Base-by-base conservation (phyloP, 2,113 vertebrate species). In the Xenus cinereus region DNA sequence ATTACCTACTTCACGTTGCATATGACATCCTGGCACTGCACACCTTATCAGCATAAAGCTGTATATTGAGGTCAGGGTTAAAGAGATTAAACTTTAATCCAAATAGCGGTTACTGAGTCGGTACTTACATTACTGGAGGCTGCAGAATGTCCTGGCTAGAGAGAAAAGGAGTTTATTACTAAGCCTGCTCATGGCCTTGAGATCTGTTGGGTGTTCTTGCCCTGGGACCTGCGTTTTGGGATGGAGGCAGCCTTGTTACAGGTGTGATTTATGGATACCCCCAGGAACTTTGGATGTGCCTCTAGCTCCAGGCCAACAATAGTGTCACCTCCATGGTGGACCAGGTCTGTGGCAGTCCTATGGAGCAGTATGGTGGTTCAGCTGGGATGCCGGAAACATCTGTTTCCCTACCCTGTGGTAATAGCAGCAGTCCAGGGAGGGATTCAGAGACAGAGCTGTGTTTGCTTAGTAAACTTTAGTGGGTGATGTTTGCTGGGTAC, bases 71-170 rank as follows among this genome's bases (percentile, higher is more conserved):
- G 95, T 93, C 93, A 92, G 62, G 80, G 80, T 96, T 93, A 95
- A 96, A 93, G 86, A 53, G 88, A 94, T 94, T 84, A 84, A 60
- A 69, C 82, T 74, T 43, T 91, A 96, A 96, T 95, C 95, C 90
- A 69, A 51, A 45, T 5, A 39, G 59, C 43, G 30, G 56, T 75
- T 81, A 78, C 89, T 94, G 68, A 94, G 64, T 93, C 94, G 89
- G 90, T 59, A 60, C 45, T 76, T 90, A 57, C 14, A 51, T 81
- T 78, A 75, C 51, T 78, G 64, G 39, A 84, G 64, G 73, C 76
- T 90, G 62, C 0, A 3, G 16, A 75, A 71, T 28, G 76, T 87
- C 64, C 76, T 84, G 76, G 51, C 45, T 80, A 41, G 76, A 48
- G 10, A 88, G n/a, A 60, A 89, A 79, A 94, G 60, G 43, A 20